Evolutionary conservation across 2,888 invertebrate species (phyloP).

Genomic region (Drosophila lacicola): DNA sequence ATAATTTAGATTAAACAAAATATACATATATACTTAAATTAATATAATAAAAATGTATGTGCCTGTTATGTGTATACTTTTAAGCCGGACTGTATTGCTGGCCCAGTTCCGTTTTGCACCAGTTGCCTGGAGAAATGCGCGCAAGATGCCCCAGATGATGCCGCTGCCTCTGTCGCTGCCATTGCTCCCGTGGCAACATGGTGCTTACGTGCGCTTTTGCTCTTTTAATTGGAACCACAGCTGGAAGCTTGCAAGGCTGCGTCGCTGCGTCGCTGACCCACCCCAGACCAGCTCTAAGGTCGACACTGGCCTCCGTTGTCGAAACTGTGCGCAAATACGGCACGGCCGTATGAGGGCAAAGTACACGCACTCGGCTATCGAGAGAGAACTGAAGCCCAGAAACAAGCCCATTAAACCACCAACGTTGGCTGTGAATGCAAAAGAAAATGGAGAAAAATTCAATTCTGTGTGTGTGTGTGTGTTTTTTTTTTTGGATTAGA

Average conservation of each 20-base stretch:
- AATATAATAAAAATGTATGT: neutral
- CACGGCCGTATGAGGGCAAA: constrained; percentile 88
- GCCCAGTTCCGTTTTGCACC: constrained; percentile 50
- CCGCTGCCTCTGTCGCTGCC: constrained; percentile 21
- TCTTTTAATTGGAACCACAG: constrained; percentile 9
- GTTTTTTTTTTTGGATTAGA: neutral
- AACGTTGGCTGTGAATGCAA: constrained; percentile 89
- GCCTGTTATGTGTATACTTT: neutral
- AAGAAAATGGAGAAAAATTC: neutral
- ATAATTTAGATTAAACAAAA: constrained; percentile 66
- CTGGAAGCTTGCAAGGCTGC: neutral
- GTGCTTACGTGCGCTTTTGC: constrained; percentile 6
- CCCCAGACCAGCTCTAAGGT: constrained; percentile 31
- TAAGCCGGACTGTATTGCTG: constrained; percentile 35
- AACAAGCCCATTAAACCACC: constrained; percentile 92
- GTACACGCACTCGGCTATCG: constrained; percentile 91
- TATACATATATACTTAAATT: constrained; percentile 10
- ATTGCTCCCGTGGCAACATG: constrained; percentile 21
- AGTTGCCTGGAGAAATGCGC: constrained; percentile 36
- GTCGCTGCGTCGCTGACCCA: neutral
- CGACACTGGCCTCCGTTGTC: constrained; percentile 33
- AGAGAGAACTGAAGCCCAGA: constrained; percentile 93
- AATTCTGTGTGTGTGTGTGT: neutral
- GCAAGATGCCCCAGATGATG: constrained; percentile 6
- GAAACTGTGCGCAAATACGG: constrained; percentile 58